Base-by-base conservation (phyloP, 2,797 vertebrate species). In the Mormyrus proboscirostris region DNA sequence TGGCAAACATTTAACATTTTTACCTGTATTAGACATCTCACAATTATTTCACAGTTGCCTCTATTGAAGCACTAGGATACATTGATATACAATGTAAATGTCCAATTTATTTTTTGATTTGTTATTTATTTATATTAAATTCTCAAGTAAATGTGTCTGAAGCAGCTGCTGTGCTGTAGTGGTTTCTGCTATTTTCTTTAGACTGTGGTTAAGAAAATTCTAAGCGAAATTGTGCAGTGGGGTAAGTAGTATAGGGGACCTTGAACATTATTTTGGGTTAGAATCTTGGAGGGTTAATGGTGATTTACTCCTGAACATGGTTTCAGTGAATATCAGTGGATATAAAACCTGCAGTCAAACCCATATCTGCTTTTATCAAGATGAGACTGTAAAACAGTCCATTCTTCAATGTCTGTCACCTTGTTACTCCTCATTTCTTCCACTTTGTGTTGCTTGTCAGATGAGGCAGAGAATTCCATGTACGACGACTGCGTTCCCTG, bases 401-500 rank as follows among this genome's bases (percentile, higher is more conserved):
- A 1, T 25, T 2, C 14, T 6, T 38, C 73, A 4, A 6, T 44
- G 38, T 79, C 38, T 19, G 16, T 2, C 7, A 16, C 89, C 38
- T 86, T 1, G 3, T 12, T 87, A 22, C 19, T 41, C 12, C 25
- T 53, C 7, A 51, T 50, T 0, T 0, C 62, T 62, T 73, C 25
- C 4, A 19, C 84, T 25, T 47, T 12, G 50, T 79, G 10, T 92
- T 47, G 73, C 76, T 90, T 93, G 44, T 57, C 90, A 98, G 98
- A 95, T 93, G 93, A 96, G 93, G 92, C 95, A 85, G 93, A 94
- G 89, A 94, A 96, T 82, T 90, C 91, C 76, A 93, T 95, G 73
- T 91, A 93, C 22, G 95, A 95, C 62, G 94, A 93, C 14, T 99
- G 97, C 22, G 6, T 96, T 53, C 91, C 93, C 29, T 99, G 98